Percentiles rank a stretch among this genome's conserved stretches.
These are phyloP conservation scores for Amblyornis subalaris DNA, from an alignment of 2,113 vertebrate genomes.

Conservation along the genomic window DNA sequence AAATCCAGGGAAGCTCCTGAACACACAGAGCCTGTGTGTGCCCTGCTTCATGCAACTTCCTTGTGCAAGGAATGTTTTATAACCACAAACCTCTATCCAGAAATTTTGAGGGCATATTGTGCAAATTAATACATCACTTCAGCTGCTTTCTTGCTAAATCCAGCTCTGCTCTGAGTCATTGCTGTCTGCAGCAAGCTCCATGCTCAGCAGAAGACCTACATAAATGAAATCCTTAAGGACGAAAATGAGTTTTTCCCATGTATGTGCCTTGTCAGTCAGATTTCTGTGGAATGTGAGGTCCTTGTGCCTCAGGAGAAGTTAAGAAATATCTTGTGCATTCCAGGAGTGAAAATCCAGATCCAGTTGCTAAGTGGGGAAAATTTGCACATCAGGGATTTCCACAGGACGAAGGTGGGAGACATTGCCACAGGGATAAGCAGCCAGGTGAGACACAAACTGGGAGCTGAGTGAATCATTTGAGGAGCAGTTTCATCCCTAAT, in stretches of 20 bases:
- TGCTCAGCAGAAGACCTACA: not conserved
- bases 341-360: conserved; percentile 91
- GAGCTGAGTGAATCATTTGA: not conserved
- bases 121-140: not conserved
- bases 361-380: conserved; percentile 81
- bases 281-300: not conserved
- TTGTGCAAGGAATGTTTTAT: not conserved
- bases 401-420: conserved; percentile 88
- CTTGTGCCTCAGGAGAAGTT: not conserved
- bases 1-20: not conserved
- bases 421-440: conserved; percentile 94
- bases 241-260: not conserved
- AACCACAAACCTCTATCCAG: not conserved
- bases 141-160: conserved; percentile 10
- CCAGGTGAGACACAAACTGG: conserved; percentile 77
- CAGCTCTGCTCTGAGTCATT: conserved; percentile 15
- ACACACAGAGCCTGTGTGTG: not conserved
- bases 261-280: not conserved
- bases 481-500: not conserved
- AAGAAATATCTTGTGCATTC: not conserved
- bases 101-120: not conserved
- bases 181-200: not conserved
- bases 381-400: conserved; percentile 88
- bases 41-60: not conserved
- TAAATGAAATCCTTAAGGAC: not conserved